A percentile compares a stretch with the other conserved stretches of the same genome.
Conservation (phyloP, 2,888 invertebrate species). For the Mycalesis mineus region DNA sequence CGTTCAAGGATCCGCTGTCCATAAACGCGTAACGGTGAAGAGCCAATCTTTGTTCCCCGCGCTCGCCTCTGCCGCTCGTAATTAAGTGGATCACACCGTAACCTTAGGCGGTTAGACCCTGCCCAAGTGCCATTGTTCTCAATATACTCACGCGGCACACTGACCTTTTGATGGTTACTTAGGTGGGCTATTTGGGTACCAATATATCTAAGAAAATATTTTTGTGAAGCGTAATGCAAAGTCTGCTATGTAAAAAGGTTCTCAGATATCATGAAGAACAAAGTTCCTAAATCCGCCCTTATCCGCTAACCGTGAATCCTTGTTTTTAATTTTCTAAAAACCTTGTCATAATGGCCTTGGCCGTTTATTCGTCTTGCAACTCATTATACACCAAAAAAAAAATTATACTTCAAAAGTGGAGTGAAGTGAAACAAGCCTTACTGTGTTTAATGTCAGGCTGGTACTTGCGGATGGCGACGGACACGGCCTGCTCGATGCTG, state of each 20-base stretch:
- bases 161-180: not conserved
- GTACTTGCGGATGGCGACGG: slow-evolving; percentile 89
- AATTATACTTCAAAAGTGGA: too few relatives aligned
- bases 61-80: slow-evolving; percentile 36
- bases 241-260: too few relatives aligned
- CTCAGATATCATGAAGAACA: too few relatives aligned
- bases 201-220: too few relatives aligned
- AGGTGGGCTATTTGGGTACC: not conserved
- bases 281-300: too few relatives aligned
- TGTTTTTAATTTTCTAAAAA: too few relatives aligned
- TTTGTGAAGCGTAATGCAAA: too few relatives aligned
- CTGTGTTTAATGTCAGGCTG: slow-evolving; percentile 76
- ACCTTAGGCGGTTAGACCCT: slow-evolving; percentile 23
- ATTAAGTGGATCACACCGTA: slow-evolving; percentile 62
- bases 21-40: slow-evolving; percentile 37
- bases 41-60: slow-evolving; percentile 28
- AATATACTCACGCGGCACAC: not conserved
- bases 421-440: slow-evolving; percentile 42
- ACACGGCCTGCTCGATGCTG: slow-evolving; percentile 90
- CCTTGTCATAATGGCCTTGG: too few relatives aligned
- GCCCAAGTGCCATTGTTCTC: slow-evolving; percentile 23
- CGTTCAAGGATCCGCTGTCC: slow-evolving; percentile 50
- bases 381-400: too few relatives aligned
- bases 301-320: too few relatives aligned
- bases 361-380: too few relatives aligned